These are phyloP conservation scores for Galerucella calmariensis DNA, from an alignment of 2,888 invertebrate genomes.

Conservation along the genomic window DNA sequence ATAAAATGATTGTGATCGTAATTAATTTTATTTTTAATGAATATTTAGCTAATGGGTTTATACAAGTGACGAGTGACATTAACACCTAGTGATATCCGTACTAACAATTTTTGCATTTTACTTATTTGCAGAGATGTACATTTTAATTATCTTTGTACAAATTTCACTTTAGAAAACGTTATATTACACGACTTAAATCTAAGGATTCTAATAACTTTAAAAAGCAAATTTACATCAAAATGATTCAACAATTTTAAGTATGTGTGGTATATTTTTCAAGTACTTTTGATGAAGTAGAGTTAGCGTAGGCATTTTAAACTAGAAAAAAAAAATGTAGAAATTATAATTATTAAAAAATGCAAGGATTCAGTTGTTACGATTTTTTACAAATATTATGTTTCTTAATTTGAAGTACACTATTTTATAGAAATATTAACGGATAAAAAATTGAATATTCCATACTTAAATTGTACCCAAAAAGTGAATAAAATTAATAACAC, in stretches of 20 bases:
- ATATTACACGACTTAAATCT: constrained; percentile 7
- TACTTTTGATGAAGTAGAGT: not conserved
- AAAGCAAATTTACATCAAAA: constrained; percentile 11
- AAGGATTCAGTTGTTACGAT: too few relatives aligned
- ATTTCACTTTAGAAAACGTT: constrained; percentile 24
- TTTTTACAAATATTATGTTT: too few relatives aligned
- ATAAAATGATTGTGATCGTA: not conserved
- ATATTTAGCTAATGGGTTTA: constrained; percentile 23
- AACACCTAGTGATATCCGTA: constrained; percentile 18
- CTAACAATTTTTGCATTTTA: not conserved
- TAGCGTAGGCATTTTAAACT: not conserved
- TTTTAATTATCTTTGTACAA: constrained; percentile 16
- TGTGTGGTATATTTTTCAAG: not conserved
- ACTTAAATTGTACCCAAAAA: too few relatives aligned
- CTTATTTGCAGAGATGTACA: not conserved
- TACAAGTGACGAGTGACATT: constrained; percentile 42
- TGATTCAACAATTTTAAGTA: not conserved
- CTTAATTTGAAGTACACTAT: too few relatives aligned
- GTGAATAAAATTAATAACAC: too few relatives aligned
- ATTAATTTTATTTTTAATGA: not conserved
- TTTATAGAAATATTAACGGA: too few relatives aligned
- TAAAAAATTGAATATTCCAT: too few relatives aligned
- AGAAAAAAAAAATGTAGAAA: not conserved
- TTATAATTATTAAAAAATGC: too few relatives aligned
- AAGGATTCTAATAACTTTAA: constrained; percentile 8